Evolutionary conservation across 2,113 vertebrate genomes (phyloP).

Genomic region (Meles meles): DNA sequence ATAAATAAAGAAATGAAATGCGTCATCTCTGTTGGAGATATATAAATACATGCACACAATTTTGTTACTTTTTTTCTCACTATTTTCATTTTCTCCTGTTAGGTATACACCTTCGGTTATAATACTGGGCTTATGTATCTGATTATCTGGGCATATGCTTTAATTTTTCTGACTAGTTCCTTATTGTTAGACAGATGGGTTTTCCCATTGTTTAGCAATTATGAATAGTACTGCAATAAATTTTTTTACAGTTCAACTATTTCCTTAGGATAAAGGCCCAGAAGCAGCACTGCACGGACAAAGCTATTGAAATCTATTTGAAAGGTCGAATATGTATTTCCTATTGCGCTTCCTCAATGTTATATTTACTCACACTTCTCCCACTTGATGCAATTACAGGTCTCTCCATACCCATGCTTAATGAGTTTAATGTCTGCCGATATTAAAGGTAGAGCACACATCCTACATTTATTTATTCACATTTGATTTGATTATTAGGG

Average conservation of each 20-base stretch:
- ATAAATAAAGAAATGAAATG: background rate
- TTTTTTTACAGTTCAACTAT: background rate
- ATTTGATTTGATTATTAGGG: background rate
- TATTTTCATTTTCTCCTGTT: background rate
- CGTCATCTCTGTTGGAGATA: background rate
- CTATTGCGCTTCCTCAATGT: background rate
- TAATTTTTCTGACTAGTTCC: constrained; percentile 39
- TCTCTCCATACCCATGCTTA: background rate
- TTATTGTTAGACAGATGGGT: background rate
- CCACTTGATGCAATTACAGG: background rate
- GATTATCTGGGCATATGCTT: background rate
- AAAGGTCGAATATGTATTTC: background rate
- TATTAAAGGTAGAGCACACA: background rate
- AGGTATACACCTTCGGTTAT: background rate
- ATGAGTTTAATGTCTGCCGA: background rate
- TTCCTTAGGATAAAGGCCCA: background rate
- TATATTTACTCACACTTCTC: background rate
- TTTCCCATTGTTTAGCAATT: background rate
- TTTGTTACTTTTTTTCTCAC: background rate
- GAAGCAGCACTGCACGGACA: background rate
- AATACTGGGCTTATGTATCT: background rate
- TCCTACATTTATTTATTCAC: background rate
- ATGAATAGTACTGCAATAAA: background rate
- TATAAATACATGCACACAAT: background rate
- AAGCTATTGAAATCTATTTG: background rate